Evolutionary conservation across 64 coral and sea anemone species (phyloP).

Genomic region (Porites australiensis): DNA sequence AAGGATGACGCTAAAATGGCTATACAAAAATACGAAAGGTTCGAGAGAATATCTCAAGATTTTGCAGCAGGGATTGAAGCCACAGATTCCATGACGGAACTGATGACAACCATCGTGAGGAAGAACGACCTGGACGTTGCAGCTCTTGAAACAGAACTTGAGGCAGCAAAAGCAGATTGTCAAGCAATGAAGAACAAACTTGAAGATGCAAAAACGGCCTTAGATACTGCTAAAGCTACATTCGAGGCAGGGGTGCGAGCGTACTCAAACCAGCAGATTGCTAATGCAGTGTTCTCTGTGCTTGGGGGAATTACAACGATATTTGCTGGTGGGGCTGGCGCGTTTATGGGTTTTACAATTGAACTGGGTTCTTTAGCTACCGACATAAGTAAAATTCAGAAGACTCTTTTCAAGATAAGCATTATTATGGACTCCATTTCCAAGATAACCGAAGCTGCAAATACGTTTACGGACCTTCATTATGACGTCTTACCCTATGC

Average conservation of each 20-base stretch:
- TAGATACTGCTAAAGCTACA: constrained; percentile 31
- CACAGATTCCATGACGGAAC: constrained; percentile 64
- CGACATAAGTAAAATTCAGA: constrained; percentile 11
- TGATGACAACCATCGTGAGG: constrained; percentile 67
- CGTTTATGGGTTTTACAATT: constrained; percentile 34
- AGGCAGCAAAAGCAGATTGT: constrained; percentile 19
- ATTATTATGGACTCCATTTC: constrained; percentile 61
- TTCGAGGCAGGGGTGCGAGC: constrained; percentile 43
- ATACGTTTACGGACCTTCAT: constrained; percentile 5
- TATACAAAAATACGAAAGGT: constrained; percentile 70
- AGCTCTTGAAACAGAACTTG: constrained; percentile 40
- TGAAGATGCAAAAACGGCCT: constrained; percentile 22
- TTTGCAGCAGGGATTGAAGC: constrained; percentile 49
- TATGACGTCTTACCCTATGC: constrained; percentile 48
- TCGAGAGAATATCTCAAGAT: constrained; percentile 43
- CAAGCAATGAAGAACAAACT: constrained; percentile 49
- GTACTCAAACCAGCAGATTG: constrained; percentile 40
- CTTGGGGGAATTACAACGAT: constrained; percentile 43
- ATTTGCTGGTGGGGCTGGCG: constrained; percentile 53
- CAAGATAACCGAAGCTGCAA: constrained; percentile 37
- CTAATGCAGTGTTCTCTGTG: constrained; percentile 62
- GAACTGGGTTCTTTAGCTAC: constrained; percentile 16
- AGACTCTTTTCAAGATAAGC: constrained; percentile 39
- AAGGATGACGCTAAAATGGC: constrained; percentile 80
- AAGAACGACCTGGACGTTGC: constrained; percentile 57